These are phyloP conservation scores for Aldrovandia affinis DNA, from an alignment of 2,797 vertebrate species.

Conservation along the genomic window DNA sequence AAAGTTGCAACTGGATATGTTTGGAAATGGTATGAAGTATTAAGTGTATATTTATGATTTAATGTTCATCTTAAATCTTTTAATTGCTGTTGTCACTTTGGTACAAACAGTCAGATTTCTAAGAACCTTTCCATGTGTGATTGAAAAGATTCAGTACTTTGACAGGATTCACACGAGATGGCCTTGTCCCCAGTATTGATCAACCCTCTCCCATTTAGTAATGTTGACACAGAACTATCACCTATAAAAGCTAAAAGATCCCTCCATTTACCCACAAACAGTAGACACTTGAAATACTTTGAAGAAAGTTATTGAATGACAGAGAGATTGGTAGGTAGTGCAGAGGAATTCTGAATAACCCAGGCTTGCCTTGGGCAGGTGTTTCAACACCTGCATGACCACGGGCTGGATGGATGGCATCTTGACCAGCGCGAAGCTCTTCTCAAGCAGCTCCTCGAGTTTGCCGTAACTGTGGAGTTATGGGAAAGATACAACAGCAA, in stretches of 20 bases:
- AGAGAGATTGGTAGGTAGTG: neutral
- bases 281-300: neutral
- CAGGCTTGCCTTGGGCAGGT: constrained; percentile 86
- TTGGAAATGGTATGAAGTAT: neutral
- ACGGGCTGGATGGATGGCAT: constrained; percentile 97
- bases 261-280: neutral
- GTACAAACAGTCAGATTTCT: neutral
- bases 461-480: constrained; percentile 83
- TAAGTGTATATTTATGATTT: neutral
- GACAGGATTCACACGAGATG: neutral
- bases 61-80: neutral
- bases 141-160: neutral
- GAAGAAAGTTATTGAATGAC: neutral
- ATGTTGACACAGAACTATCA: neutral
- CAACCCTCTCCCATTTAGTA: neutral
- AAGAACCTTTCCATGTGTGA: neutral
- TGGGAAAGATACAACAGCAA: neutral
- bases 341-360: neutral
- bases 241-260: neutral
- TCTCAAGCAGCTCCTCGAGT: constrained; percentile 93
- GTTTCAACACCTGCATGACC: constrained; percentile 98
- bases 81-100: neutral
- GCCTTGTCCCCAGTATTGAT: neutral
- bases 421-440: constrained; percentile 96
- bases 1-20: neutral